phyloP scores from a whole-genome alignment of 2,113 vertebrate species.

The Willisornis vidua region DNA sequence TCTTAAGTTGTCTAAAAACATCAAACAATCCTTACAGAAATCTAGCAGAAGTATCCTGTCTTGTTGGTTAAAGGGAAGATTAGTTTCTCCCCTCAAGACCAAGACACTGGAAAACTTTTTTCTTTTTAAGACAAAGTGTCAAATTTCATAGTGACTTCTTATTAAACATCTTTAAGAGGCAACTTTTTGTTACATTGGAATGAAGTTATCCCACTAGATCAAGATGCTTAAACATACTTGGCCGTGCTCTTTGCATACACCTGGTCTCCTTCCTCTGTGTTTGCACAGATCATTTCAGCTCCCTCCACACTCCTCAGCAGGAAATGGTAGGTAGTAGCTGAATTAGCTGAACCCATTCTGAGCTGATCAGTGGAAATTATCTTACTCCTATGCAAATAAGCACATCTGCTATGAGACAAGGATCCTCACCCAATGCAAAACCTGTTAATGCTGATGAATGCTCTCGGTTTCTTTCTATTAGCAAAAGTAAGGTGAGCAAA shows the following conservation, averaged over 20 bases:
- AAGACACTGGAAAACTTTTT: neutral
- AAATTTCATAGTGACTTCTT: neutral
- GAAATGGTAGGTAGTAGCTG: neutral
- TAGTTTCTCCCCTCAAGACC: neutral
- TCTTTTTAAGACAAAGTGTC: neutral
- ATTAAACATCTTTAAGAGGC: neutral
- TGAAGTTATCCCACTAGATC: neutral
- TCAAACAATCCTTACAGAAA: neutral
- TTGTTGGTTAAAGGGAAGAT: neutral
- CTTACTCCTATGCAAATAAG: conserved; percentile 44
- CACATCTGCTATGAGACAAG: neutral
- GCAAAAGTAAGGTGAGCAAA: conserved; percentile 29
- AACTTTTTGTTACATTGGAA: neutral
- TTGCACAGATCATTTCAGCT: neutral
- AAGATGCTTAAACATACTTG: neutral
- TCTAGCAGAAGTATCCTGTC: neutral
- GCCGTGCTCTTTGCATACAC: neutral
- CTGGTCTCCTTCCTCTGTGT: neutral
- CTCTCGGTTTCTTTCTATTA: conserved; percentile 44
- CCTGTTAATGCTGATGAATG: neutral
- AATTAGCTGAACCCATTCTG: neutral
- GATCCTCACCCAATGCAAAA: conserved; percentile 46
- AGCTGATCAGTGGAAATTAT: neutral
- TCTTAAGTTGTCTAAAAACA: neutral
- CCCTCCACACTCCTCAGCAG: neutral